Evolutionary conservation across 2,888 invertebrate species (phyloP).

Genomic region (Sussaba pulchella): DNA sequence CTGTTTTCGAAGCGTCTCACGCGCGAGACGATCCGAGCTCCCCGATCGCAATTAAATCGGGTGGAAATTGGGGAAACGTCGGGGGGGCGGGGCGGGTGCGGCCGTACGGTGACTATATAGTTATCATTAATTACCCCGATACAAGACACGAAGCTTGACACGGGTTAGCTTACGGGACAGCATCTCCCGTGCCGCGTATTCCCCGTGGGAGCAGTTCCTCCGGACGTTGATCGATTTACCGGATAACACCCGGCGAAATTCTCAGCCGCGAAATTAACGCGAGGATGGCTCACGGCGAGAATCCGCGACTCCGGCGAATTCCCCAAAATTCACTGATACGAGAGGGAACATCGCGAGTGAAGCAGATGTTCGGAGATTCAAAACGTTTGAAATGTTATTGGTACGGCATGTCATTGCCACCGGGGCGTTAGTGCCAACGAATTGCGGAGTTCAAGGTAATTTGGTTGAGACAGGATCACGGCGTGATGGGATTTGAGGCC

Average conservation of each 20-base stretch:
- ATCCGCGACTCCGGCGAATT: neutral
- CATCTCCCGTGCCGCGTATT: constrained; percentile 49
- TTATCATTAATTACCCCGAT: constrained; percentile 68
- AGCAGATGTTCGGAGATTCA: no score
- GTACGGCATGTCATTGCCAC: no score
- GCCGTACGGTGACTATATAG: constrained; percentile 39
- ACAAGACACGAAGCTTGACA: constrained; percentile 63
- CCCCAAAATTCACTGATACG: no score
- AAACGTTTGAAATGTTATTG: no score
- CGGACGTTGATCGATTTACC: constrained; percentile 66
- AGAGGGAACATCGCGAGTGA: no score
- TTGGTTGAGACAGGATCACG: no score
- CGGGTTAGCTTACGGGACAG: constrained; percentile 61
- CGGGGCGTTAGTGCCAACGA: no score
- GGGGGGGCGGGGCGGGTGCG: constrained; percentile 34
- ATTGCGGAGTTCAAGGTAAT: no score
- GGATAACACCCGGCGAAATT: constrained; percentile 50
- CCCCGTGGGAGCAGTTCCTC: constrained; percentile 62
- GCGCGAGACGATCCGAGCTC: constrained; percentile 50
- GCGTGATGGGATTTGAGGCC: no score
- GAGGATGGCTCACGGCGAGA: constrained; percentile 51
- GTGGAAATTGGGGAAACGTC: constrained; percentile 66
- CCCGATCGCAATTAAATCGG: constrained; percentile 64
- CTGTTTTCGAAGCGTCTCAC: constrained; percentile 3
- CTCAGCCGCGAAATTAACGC: constrained; percentile 56